Evolutionary conservation across 2,888 invertebrate species (phyloP).

Genomic region (Germaria angustata): DNA sequence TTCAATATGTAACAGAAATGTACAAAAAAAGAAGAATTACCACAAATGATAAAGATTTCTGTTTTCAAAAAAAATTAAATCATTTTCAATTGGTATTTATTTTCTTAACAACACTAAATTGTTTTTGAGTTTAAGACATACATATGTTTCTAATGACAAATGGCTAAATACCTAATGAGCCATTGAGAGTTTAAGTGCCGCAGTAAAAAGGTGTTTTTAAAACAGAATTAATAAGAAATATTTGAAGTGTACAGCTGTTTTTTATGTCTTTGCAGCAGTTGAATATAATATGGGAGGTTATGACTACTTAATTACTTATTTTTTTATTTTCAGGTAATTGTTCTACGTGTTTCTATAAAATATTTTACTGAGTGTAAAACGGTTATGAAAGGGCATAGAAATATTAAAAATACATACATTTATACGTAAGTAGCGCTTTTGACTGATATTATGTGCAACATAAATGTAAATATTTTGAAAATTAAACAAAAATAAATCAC

Average conservation of each 20-base stretch:
- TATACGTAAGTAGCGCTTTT: no score
- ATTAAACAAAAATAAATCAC: no score
- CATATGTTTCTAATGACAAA: not conserved
- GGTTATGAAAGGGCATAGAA: no score
- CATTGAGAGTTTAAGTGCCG: not conserved
- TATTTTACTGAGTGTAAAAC: no score
- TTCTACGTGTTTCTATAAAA: no score
- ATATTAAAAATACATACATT: no score
- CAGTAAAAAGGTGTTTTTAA: not conserved
- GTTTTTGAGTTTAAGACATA: constrained; percentile 17
- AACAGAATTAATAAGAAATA: not conserved
- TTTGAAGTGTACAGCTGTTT: no score
- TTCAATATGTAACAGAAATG: not conserved
- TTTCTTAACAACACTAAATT: constrained; percentile 28
- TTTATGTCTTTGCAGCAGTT: no score
- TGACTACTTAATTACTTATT: not conserved
- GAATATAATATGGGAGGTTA: no score
- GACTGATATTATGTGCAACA: no score
- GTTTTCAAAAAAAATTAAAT: constrained; percentile 13
- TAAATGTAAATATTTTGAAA: no score
- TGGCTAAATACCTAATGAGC: constrained; percentile 41
- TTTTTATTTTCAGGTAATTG: constrained; percentile 27
- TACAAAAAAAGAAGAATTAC: not conserved
- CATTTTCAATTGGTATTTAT: constrained; percentile 43
- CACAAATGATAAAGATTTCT: constrained; percentile 30